Evolutionary conservation across 2,113 vertebrate genomes (phyloP).

Genomic region (Coregonus clupeaformis): DNA sequence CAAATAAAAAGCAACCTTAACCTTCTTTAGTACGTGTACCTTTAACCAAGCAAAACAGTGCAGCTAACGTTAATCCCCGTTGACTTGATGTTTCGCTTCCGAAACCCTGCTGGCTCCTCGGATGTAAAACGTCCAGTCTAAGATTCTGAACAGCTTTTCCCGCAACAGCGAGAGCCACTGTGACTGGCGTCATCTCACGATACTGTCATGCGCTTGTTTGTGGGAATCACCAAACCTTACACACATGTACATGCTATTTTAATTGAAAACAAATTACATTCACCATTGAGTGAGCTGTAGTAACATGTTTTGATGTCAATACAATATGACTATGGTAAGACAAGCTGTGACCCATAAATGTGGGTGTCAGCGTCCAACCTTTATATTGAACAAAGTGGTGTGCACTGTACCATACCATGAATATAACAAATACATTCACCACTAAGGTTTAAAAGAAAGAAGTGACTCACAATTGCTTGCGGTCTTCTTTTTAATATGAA

Average conservation of each 20-base stretch:
- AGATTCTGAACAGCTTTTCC: not conserved
- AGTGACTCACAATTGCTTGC: not conserved
- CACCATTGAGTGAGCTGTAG: too few relatives aligned
- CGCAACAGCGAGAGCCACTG: not conserved
- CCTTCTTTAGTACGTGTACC: not conserved
- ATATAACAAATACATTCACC: not conserved
- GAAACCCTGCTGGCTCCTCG: too few relatives aligned
- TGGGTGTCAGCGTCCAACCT: not conserved
- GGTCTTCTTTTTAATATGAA: not conserved
- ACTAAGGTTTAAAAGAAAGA: not conserved
- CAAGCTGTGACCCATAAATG: not conserved
- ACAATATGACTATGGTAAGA: not conserved
- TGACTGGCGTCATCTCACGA: constrained; percentile 34
- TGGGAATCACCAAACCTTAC: constrained; percentile 30
- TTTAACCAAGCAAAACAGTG: not conserved
- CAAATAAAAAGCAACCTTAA: not conserved
- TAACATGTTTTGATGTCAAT: too few relatives aligned
- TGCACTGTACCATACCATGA: too few relatives aligned
- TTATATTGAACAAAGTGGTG: not conserved
- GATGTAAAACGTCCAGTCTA: not conserved
- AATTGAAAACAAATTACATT: too few relatives aligned
- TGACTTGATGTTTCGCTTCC: not conserved
- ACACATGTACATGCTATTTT: too few relatives aligned
- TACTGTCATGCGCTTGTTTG: constrained; percentile 22
- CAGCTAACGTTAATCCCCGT: not conserved